Percentiles rank a stretch among this genome's conserved stretches.
phyloP scores from a whole-genome alignment of 2,113 vertebrate species.

The Notechis scutatus region DNA sequence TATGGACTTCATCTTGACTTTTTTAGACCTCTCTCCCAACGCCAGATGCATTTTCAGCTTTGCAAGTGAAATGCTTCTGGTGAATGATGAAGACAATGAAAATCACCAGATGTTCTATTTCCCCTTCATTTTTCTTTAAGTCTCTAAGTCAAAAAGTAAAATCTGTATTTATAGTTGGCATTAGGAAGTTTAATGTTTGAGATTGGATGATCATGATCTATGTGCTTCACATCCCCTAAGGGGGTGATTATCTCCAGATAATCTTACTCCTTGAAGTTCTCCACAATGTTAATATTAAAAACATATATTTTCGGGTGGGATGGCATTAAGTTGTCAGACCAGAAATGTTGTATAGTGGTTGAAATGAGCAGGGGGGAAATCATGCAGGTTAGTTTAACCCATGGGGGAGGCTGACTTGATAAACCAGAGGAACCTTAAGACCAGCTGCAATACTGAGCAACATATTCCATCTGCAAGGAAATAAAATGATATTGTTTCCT shows the following conservation, averaged over 20 bases:
- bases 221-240: slow-evolving; percentile 56
- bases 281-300: slow-evolving; percentile 58
- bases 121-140: slow-evolving; percentile 32
- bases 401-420: slow-evolving; percentile 28
- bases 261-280: slow-evolving; percentile 58
- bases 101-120: slow-evolving; percentile 42
- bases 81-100: not conserved
- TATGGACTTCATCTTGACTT: not conserved
- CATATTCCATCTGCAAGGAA: slow-evolving; percentile 45
- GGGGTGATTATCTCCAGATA: slow-evolving; percentile 60
- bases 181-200: slow-evolving; percentile 54
- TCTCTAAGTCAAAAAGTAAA: slow-evolving; percentile 34
- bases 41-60: slow-evolving; percentile 4
- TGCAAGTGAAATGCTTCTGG: slow-evolving; percentile 29
- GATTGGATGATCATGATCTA: slow-evolving; percentile 62
- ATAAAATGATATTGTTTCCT: slow-evolving; percentile 38
- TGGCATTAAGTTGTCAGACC: slow-evolving; percentile 62
- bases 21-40: not conserved
- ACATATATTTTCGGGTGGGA: slow-evolving; percentile 59
- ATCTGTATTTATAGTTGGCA: slow-evolving; percentile 45
- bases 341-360: slow-evolving; percentile 57
- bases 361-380: slow-evolving; percentile 46
- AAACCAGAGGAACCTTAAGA: slow-evolving; percentile 42
- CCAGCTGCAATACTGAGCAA: slow-evolving; percentile 14
- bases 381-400: slow-evolving; percentile 55